Percentiles rank a stretch among this genome's conserved stretches.
phyloP scores from a whole-genome alignment of 2,888 invertebrate species.

The Abrostola tripartita region DNA sequence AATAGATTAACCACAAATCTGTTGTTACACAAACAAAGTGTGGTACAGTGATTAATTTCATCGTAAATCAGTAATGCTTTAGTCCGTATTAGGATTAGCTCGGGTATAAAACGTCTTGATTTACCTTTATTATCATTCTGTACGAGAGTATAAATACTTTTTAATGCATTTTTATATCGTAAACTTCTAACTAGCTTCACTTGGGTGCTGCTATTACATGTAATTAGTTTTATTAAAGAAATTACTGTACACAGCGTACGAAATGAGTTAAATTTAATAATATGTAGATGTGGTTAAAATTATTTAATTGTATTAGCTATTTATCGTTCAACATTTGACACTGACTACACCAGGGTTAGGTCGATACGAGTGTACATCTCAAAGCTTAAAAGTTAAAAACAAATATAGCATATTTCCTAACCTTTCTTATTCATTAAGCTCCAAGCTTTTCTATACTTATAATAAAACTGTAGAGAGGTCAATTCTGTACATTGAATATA shows the following conservation, averaged over 20 bases:
- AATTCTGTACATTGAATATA: too few relatives aligned
- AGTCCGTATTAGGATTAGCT: slow-evolving; percentile 32
- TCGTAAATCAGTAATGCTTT: slow-evolving; percentile 51
- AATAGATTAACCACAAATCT: slow-evolving; percentile 52
- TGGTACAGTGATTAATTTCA: slow-evolving; percentile 46
- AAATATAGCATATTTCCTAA: too few relatives aligned
- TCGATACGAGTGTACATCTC: too few relatives aligned
- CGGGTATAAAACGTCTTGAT: slow-evolving; percentile 43
- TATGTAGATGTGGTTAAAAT: too few relatives aligned
- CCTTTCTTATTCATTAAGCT: too few relatives aligned
- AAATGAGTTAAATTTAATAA: too few relatives aligned
- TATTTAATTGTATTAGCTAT: too few relatives aligned
- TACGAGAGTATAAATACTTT: slow-evolving; percentile 17
- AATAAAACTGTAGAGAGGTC: too few relatives aligned
- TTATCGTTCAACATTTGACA: too few relatives aligned
- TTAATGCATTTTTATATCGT: slow-evolving; percentile 31
- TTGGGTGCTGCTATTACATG: slow-evolving; percentile 37
- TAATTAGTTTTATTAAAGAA: slow-evolving; percentile 58
- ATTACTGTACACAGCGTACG: slow-evolving; percentile 2
- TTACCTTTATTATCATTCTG: slow-evolving; percentile 43
- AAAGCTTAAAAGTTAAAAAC: too few relatives aligned
- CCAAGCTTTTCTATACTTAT: too few relatives aligned
- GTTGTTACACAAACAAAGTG: slow-evolving; percentile 44
- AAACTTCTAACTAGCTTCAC: neutral
- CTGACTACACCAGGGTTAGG: too few relatives aligned